Evolutionary conservation across 2,113 vertebrate genomes (phyloP).

Genomic region (Parus major): DNA sequence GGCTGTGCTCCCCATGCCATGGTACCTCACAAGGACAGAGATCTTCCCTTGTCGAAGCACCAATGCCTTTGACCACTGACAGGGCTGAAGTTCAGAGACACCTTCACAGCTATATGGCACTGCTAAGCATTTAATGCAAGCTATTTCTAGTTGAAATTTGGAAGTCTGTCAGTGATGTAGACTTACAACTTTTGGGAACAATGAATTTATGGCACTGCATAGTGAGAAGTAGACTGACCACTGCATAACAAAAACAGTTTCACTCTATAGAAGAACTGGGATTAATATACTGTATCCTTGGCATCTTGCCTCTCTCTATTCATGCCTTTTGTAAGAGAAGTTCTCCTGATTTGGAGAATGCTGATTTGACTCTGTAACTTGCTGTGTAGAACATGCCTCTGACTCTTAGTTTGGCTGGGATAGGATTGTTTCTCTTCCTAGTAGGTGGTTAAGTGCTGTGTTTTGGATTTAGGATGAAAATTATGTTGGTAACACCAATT

Average conservation of each 20-base stretch:
- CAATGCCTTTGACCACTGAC: accelerated
- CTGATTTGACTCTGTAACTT: not conserved
- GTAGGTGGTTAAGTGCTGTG: not conserved
- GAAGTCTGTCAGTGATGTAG: not conserved
- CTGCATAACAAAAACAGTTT: not conserved
- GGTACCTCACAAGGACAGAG: accelerated
- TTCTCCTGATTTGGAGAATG: not conserved
- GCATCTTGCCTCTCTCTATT: not conserved
- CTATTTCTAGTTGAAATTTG: not conserved
- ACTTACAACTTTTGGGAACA: not conserved
- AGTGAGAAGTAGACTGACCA: not conserved
- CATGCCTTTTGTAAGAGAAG: not conserved
- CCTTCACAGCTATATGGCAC: accelerated
- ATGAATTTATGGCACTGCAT: not conserved
- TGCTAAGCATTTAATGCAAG: not conserved
- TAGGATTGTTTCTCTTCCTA: not conserved
- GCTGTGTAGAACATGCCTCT: not conserved
- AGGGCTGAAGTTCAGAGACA: not conserved
- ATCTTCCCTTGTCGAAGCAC: not conserved
- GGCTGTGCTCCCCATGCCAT: accelerated
- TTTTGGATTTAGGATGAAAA: not conserved
- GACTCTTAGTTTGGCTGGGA: not conserved
- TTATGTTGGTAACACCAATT: not conserved
- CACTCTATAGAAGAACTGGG: not conserved
- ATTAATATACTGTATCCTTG: not conserved